Conservation (phyloP, 2,797 vertebrate genomes). For the Lateolabrax maculatus region DNA sequence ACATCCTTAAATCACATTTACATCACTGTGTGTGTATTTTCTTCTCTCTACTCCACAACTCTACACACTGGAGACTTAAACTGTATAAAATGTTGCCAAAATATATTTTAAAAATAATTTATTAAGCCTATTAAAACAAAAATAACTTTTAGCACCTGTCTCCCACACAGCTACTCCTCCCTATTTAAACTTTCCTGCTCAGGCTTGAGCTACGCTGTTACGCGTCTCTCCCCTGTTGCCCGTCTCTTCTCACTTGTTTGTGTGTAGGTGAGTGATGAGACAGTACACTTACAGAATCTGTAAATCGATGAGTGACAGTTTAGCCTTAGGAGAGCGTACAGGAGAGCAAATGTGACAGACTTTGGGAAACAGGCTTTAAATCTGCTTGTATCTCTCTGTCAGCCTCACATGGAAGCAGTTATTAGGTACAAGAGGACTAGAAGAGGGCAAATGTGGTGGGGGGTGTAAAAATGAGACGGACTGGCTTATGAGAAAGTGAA, state of each 20-base stretch:
- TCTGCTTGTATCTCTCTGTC: slow-evolving; percentile 7
- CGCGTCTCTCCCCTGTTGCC: background rate
- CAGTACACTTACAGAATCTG: slow-evolving; percentile 10
- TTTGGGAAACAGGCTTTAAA: slow-evolving; percentile 39
- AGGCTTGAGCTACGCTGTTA: background rate
- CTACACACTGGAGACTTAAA: background rate
- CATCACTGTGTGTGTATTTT: background rate
- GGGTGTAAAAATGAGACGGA: background rate
- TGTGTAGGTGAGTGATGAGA: background rate
- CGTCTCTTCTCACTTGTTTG: background rate
- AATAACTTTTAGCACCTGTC: background rate
- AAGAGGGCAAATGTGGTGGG: background rate
- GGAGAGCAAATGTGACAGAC: slow-evolving; percentile 17
- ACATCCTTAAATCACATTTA: slow-evolving; percentile 31
- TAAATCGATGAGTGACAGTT: slow-evolving; percentile 40
- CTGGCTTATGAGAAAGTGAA: slow-evolving; percentile 6
- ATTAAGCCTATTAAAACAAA: background rate
- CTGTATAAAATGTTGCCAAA: background rate
- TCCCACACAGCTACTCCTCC: background rate
- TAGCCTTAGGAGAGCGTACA: slow-evolving; percentile 7
- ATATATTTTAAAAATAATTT: background rate
- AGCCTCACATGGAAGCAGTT: slow-evolving; percentile 37
- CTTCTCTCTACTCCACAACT: background rate
- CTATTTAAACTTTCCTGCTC: background rate
- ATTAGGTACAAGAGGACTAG: slow-evolving; percentile 37